These are phyloP conservation scores for Steromphala cineraria DNA, from an alignment of 2,888 invertebrate genomes.

Conservation along the genomic window DNA sequence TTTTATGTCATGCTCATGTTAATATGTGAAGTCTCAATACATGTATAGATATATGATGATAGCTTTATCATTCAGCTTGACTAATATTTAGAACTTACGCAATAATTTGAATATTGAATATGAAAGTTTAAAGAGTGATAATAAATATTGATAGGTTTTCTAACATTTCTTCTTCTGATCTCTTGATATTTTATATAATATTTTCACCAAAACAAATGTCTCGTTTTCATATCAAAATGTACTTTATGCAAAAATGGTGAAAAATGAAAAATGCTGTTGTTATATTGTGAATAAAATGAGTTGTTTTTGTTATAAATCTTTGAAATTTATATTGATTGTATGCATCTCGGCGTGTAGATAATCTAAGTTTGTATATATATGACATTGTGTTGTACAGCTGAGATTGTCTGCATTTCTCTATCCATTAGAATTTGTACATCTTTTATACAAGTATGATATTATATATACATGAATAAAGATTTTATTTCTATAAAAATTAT, in stretches of 20 bases:
- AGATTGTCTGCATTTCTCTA: background rate
- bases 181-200: too few relatives aligned
- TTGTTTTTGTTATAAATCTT: background rate
- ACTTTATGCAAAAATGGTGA: background rate
- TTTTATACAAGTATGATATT: conserved; percentile 19
- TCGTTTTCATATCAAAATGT: too few relatives aligned
- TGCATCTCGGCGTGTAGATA: background rate
- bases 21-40: background rate
- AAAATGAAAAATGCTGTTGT: background rate
- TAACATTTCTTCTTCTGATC: too few relatives aligned
- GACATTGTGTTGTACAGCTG: conserved; percentile 7
- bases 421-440: conserved; percentile 18
- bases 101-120: too few relatives aligned
- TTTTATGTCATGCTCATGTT: background rate
- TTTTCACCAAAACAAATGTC: too few relatives aligned
- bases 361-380: background rate
- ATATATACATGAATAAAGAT: conserved; percentile 16
- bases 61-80: too few relatives aligned
- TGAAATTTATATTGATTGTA: background rate
- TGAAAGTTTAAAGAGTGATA: too few relatives aligned
- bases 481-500: conserved; percentile 7
- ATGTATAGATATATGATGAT: too few relatives aligned
- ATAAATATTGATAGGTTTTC: too few relatives aligned
- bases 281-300: background rate
- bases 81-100: too few relatives aligned